Evolutionary conservation across 2,888 invertebrate genomes (phyloP).

Genomic region (Polyommatus icarus): DNA sequence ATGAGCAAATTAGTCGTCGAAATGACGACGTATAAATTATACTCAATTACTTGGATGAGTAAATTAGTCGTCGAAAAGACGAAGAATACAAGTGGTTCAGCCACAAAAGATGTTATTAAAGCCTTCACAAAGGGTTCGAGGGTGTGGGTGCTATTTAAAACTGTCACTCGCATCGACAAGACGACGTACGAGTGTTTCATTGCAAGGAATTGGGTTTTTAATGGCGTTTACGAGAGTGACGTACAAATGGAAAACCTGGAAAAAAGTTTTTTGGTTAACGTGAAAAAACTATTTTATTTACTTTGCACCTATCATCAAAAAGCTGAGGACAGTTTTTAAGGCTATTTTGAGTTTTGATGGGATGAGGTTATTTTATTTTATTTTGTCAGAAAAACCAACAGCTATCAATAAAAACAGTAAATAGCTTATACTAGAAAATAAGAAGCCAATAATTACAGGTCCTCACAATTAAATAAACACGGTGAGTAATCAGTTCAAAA

Average conservation of each 20-base stretch:
- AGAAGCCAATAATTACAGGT: no score
- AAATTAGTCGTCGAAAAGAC: not conserved
- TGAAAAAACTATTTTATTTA: not conserved
- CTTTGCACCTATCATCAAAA: no score
- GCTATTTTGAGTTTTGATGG: no score
- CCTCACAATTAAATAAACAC: no score
- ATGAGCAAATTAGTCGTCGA: not conserved
- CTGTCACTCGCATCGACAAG: conserved; percentile 57
- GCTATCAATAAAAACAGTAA: no score
- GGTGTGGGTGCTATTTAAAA: conserved; percentile 35
- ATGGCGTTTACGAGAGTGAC: not conserved
- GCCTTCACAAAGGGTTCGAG: conserved; percentile 49
- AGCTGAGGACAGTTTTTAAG: no score
- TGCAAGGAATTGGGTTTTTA: conserved; percentile 21
- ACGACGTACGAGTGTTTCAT: not conserved
- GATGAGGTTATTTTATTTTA: no score
- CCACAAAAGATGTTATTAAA: conserved; percentile 33
- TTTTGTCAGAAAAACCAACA: no score
- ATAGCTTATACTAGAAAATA: no score
- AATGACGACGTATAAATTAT: not conserved
- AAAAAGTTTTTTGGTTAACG: not conserved
- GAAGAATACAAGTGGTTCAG: not conserved
- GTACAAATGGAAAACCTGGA: not conserved
- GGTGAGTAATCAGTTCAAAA: no score
- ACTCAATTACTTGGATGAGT: not conserved